A percentile compares a stretch with the other conserved stretches of the same genome.
Evolutionary conservation across 2,888 invertebrate species (phyloP).

Genomic region (Ceraclea dissimilis): DNA sequence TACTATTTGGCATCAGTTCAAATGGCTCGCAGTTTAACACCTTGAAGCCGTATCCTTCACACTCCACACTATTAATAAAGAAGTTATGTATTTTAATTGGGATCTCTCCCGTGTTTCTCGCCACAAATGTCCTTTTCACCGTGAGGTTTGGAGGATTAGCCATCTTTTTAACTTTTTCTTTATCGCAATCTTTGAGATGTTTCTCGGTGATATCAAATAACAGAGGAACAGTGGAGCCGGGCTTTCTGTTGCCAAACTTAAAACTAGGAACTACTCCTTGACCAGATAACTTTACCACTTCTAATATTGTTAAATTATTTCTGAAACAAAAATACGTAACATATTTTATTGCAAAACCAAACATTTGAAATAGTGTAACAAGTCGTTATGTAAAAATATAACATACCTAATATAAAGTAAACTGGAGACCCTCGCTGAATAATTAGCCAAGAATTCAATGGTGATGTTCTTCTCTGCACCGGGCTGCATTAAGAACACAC

Average conservation of each 20-base stretch:
- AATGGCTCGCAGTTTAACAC: conserved; percentile 69
- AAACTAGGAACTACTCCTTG: conserved; percentile 82
- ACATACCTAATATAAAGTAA: conserved; percentile 44
- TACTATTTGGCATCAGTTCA: conserved; percentile 61
- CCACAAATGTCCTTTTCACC: conserved; percentile 73
- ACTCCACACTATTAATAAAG: conserved; percentile 56
- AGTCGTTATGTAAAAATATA: no score
- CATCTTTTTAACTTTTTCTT: conserved; percentile 27
- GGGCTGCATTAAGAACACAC: conserved; percentile 47
- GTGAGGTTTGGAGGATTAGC: conserved; percentile 31
- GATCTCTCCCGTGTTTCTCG: conserved; percentile 85
- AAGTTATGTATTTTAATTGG: conserved; percentile 66
- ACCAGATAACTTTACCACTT: conserved; percentile 74
- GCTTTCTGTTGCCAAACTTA: conserved; percentile 79
- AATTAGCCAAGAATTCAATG: conserved; percentile 43
- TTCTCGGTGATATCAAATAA: conserved; percentile 66
- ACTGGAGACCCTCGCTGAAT: conserved; percentile 40
- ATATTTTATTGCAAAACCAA: conserved; percentile 31
- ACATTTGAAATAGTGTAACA: conserved; percentile 30
- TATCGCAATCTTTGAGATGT: conserved; percentile 51
- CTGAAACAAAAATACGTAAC: conserved; percentile 41
- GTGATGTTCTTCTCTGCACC: conserved; percentile 44
- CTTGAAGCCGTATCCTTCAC: conserved; percentile 75
- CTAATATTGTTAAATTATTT: conserved; percentile 90
- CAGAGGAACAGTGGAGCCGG: conserved; percentile 67